A percentile compares a stretch with the other conserved stretches of the same genome.
These are phyloP conservation scores for Syngnathus acus DNA, from an alignment of 2,797 vertebrate species.

Conservation along the genomic window DNA sequence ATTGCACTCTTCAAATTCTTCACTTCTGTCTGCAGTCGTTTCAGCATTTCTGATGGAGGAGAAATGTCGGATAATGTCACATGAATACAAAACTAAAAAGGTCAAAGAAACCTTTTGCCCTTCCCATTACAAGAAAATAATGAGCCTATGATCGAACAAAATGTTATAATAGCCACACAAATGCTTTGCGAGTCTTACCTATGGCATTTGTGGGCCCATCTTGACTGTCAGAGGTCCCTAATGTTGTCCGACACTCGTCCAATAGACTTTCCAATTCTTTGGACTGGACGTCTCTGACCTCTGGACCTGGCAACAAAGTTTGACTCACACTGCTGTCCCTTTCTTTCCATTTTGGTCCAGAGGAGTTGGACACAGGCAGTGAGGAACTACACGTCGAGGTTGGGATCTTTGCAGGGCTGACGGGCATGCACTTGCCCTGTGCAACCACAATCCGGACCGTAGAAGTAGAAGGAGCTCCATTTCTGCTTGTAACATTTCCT, in stretches of 20 bases:
- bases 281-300: conserved; percentile 18
- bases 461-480: conserved; percentile 36
- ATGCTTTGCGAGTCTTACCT: conserved; percentile 40
- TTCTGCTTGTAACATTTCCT: conserved; percentile 29
- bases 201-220: conserved; percentile 36
- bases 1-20: conserved; percentile 58
- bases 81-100: conserved; percentile 26
- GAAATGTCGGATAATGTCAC: conserved; percentile 34
- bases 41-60: conserved; percentile 56
- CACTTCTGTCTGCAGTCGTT: conserved; percentile 61
- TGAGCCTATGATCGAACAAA: conserved; percentile 4
- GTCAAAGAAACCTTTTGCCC: conserved; percentile 25
- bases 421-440: conserved; percentile 24
- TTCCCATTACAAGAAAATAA: conserved; percentile 17
- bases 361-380: conserved; percentile 21
- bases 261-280: conserved; percentile 54
- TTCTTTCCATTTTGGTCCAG: conserved; percentile 40
- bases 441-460: conserved; percentile 26
- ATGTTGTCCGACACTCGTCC: conserved; percentile 54
- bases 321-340: conserved; percentile 53
- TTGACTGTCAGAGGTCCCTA: conserved; percentile 40
- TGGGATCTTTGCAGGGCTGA: conserved; percentile 36
- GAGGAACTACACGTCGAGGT: conserved; percentile 20
- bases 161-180: conserved; percentile 6
- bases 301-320: conserved; percentile 20